These are phyloP conservation scores for Micrastur ruficollis DNA, from an alignment of 2,797 vertebrate species.

Conservation along the genomic window DNA sequence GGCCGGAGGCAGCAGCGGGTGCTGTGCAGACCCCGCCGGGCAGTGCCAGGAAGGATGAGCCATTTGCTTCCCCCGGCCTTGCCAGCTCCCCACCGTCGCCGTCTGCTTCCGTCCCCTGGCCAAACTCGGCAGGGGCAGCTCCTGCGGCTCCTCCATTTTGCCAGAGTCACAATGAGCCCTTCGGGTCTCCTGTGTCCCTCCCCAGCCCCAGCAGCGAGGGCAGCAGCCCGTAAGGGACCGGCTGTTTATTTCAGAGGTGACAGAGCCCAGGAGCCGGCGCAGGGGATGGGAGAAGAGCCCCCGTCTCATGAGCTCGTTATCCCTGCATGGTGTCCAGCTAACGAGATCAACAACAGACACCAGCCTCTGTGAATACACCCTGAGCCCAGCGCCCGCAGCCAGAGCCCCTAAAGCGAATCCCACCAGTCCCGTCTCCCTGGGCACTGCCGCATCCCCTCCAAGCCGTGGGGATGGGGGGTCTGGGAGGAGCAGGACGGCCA, in stretches of 20 bases:
- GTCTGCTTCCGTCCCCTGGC: neutral
- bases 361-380: neutral
- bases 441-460: neutral
- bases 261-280: neutral
- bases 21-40: neutral
- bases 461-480: accelerated
- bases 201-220: too few relatives aligned
- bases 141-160: neutral
- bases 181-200: neutral
- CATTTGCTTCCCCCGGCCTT: neutral
- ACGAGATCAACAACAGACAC: neutral
- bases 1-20: neutral
- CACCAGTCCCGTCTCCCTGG: neutral
- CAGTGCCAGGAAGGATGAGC: neutral
- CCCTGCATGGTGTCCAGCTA: neutral
- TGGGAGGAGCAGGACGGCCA: neutral
- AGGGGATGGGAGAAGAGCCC: neutral
- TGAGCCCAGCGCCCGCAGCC: neutral
- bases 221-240: neutral
- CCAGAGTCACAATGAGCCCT: neutral
- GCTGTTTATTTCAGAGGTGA: neutral
- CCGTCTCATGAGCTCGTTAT: neutral
- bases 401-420: neutral
- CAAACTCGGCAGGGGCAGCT: neutral
- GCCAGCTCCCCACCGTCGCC: neutral